Conservation (phyloP, 2,113 vertebrate genomes). For the Calidris pygmaea region DNA sequence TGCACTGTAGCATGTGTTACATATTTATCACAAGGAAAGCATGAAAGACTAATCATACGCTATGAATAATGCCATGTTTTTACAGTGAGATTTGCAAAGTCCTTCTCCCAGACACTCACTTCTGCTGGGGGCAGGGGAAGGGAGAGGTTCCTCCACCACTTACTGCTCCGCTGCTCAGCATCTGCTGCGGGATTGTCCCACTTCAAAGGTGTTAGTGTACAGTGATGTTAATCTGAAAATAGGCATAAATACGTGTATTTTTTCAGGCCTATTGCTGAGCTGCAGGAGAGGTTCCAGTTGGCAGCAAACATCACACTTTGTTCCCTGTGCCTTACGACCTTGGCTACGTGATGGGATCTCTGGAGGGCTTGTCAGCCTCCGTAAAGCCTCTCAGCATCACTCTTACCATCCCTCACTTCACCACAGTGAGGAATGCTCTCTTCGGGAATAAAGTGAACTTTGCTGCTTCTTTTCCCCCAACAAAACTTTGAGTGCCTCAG, state of each 20-base stretch:
- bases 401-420: not conserved
- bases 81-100: not conserved
- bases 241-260: fast-evolving
- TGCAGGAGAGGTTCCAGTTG: not conserved
- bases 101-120: conserved; percentile 26
- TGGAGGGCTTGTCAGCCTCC: not conserved
- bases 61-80: conserved; percentile 20
- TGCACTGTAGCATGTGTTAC: conserved; percentile 61
- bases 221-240: not conserved
- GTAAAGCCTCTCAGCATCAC: not conserved
- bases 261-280: not conserved
- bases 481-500: not conserved
- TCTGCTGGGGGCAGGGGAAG: not conserved
- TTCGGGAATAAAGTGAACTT: conserved; percentile 44
- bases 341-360: not conserved
- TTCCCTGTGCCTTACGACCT: not conserved
- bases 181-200: not conserved
- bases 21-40: conserved; percentile 60
- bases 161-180: not conserved
- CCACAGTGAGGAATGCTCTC: not conserved
- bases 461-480: not conserved
- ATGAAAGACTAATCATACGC: conserved; percentile 43
- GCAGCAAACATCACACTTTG: not conserved
- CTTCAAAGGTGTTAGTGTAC: fast-evolving
- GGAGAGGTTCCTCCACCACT: not conserved